A percentile compares a stretch with the other conserved stretches of the same genome.
phyloP scores from a whole-genome alignment of 2,888 invertebrate genomes.

The Drosophila tanythrix region DNA sequence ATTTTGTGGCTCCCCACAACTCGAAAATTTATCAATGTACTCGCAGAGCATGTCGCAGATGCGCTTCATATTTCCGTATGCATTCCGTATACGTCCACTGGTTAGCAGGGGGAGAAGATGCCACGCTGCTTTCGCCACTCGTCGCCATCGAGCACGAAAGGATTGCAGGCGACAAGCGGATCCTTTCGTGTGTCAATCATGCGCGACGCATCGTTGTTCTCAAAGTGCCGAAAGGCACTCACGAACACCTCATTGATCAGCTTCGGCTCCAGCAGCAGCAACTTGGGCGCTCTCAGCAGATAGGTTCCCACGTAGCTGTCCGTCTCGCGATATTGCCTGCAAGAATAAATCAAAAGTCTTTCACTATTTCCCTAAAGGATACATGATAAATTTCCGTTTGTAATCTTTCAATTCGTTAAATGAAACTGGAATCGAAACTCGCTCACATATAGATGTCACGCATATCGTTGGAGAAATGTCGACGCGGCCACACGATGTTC shows the following conservation, averaged over 20 bases:
- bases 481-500: constrained; percentile 72
- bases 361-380: background rate
- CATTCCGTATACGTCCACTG: constrained; percentile 85
- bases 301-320: constrained; percentile 85
- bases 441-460: constrained; percentile 84
- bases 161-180: constrained; percentile 85
- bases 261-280: constrained; percentile 84
- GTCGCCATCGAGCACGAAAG: constrained; percentile 85
- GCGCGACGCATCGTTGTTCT: constrained; percentile 78
- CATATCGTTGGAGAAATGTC: constrained; percentile 83
- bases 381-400: background rate
- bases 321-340: constrained; percentile 72
- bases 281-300: constrained; percentile 80
- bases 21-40: constrained; percentile 79
- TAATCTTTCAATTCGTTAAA: background rate
- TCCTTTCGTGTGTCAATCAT: constrained; percentile 84
- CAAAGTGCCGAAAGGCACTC: constrained; percentile 84
- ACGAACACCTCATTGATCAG: constrained; percentile 84
- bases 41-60: constrained; percentile 84
- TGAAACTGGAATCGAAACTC: background rate
- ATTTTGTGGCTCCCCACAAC: constrained; percentile 80
- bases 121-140: constrained; percentile 86
- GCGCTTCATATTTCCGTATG: constrained; percentile 85
- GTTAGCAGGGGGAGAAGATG: constrained; percentile 86
- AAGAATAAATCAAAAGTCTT: background rate